Evolutionary conservation across 2,797 vertebrate genomes (phyloP), one percentile per base, ranked within the genome.

Genomic region (Paratrypauchen microcephalus): DNA sequence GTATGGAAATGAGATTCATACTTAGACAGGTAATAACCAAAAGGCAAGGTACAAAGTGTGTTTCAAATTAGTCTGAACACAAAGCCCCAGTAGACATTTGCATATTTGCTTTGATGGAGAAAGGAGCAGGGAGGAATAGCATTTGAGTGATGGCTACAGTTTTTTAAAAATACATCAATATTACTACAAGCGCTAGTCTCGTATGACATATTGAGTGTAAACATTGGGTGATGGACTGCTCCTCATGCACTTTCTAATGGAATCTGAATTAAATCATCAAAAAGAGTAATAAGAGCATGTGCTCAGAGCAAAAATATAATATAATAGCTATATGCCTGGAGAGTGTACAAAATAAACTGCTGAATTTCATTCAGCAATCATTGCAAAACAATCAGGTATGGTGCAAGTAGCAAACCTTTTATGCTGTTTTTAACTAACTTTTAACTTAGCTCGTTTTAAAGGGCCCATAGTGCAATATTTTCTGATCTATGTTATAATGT

Each of bases 1-100:
- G 83, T 85, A 86, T 87, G 83, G 74, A 84, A 88, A 89, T 87
- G 1, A 77, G 82, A 88, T 89, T 86, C 79, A 86, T 74, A 59
- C 71, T 78, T 72, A 76, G 83, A 77, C 73, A 86, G 78, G 75
- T 81, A 86, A 87, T 84, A 87, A 86, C 72, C 74, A 76, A 85
- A 87, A 82, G 36, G 72, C 47, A 83, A 77, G 69, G 76, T 69
- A 78, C 72, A 81, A 83, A 83, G 74, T 59, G 63, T 70, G 74
- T 71, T 68, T 70, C 73, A 83, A 86, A 88, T 90, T 69, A 83
- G 73, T 68, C 69, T 47, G 54, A 87, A 85, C 72, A 76, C 68
- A 48, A 76, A 66, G 66, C 78, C 81, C 68, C 75, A 71, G 28
- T 77, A 54, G 55, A 74, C 68, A 79, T 77, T 84, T 87, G 70